Conservation (phyloP, 2,888 invertebrate genomes). For the Phymatocera aterrima region DNA sequence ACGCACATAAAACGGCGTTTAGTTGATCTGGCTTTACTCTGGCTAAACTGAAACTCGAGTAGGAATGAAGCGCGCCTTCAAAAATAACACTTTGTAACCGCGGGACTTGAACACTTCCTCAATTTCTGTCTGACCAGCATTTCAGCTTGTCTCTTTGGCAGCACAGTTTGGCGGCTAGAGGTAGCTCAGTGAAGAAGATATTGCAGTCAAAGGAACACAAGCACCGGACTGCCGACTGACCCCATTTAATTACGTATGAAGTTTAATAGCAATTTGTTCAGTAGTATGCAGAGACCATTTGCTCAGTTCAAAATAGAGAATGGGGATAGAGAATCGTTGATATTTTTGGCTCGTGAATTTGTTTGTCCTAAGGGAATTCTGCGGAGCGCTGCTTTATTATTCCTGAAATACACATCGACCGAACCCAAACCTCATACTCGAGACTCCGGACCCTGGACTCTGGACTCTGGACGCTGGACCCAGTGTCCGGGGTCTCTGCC, state of each 20-base stretch:
- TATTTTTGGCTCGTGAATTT: background rate
- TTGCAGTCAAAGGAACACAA: background rate
- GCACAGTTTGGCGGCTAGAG: background rate
- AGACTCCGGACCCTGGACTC: slow-evolving; percentile 9
- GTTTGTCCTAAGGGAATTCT: background rate
- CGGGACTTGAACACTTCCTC: too few species aligned
- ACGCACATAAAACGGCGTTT: background rate
- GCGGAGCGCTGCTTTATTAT: slow-evolving; percentile 60
- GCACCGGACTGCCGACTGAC: background rate
- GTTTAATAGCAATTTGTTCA: background rate
- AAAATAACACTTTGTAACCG: too few species aligned
- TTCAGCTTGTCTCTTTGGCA: background rate
- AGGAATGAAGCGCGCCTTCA: too few species aligned
- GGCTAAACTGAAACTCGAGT: too few species aligned
- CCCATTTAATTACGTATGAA: background rate
- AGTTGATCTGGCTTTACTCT: too few species aligned
- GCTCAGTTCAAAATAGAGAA: too few species aligned
- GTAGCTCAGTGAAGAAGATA: background rate
- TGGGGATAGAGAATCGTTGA: background rate
- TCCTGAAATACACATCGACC: slow-evolving; percentile 50
- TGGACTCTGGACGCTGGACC: background rate
- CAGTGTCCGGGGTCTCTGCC: background rate
- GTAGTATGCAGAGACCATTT: too few species aligned
- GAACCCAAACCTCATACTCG: too few species aligned
- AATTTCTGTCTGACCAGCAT: too few species aligned